Evolutionary conservation across 2,888 invertebrate species (phyloP), one percentile per base, ranked within the genome.

Genomic region (Stenurella melanura): DNA sequence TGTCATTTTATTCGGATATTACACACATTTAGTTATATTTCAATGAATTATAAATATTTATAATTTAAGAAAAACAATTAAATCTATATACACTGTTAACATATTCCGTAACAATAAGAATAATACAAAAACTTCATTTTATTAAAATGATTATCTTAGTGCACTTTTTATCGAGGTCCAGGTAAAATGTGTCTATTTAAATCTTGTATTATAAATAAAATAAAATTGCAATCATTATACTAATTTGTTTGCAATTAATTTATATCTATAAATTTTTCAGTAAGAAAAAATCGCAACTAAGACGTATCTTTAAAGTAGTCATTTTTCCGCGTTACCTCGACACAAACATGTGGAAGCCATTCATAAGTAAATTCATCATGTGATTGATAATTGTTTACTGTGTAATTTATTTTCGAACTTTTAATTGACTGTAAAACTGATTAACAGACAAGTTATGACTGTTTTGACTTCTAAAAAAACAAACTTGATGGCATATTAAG

Each of bases 1-100:
- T 42, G 42, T 42, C 42, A 42, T 1, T 12, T 42, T 42, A 34
- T 42, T 42, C 42, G 42, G 42, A 42, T 11, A 15, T 12, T 42
- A 42, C 42, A 42, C 15, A 42, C 11, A 42, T 11, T 42, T 42
- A 1, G 15, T 42, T 42, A 42, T 42, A 12, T 42, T 42, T 42
- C 42, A 42, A 12, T 42, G 4, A 42, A 42, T 12, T 7, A 12
- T 42, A 42, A 42, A 42, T 42, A 21, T 21, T 60, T 21, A 21
- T 7, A 34, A 15, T 15, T 10, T 12, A 30, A 57, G 69, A 54
- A 11, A 54, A 21, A 63, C 12, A 67, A 56, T 57, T 73, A 38
- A 57, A 54, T 58, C 42, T 34, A 38, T 73, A 38, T 72, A 34
- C 12, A 18, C 9, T 38, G 63, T 63, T 38, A 63, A 34, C 18